Conservation (phyloP, 2,888 invertebrate species). For the Bibio marci region DNA sequence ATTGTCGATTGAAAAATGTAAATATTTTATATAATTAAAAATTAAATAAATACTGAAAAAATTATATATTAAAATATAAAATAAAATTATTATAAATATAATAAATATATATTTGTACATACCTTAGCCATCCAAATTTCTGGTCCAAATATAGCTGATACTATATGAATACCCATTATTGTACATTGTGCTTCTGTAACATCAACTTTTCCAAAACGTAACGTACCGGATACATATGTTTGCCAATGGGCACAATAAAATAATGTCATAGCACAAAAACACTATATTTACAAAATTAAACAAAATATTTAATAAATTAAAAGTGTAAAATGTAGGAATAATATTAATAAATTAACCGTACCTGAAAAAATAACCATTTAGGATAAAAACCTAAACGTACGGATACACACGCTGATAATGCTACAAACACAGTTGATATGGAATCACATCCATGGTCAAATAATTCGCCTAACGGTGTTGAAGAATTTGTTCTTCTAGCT, state of each 20-base stretch:
- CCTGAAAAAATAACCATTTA: constrained; percentile 85
- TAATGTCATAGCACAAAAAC: constrained; percentile 83
- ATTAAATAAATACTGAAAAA: too few relatives aligned
- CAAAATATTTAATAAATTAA: background rate
- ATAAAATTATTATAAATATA: too few relatives aligned
- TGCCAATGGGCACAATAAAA: constrained; percentile 99
- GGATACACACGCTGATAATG: constrained; percentile 87
- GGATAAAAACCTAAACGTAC: constrained; percentile 85
- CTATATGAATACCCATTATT: constrained; percentile 73
- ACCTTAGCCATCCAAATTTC: constrained; percentile 71
- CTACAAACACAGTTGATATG: constrained; percentile 94
- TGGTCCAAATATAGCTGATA: constrained; percentile 76
- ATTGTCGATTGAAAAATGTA: too few relatives aligned
- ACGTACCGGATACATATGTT: constrained; percentile 92
- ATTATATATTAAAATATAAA: too few relatives aligned
- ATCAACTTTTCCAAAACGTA: constrained; percentile 82
- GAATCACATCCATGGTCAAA: constrained; percentile 99
- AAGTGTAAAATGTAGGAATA: background rate
- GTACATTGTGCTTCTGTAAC: constrained; percentile 96
- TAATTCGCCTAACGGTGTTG: constrained; percentile 87
- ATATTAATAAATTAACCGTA: constrained; percentile 15
- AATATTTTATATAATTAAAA: too few relatives aligned
- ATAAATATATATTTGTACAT: too few relatives aligned
- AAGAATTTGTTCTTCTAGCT: constrained; percentile 83
- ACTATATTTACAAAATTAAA: constrained; percentile 34